Conservation (phyloP, 2,797 vertebrate genomes). For the Trichosurus vulpecula region DNA sequence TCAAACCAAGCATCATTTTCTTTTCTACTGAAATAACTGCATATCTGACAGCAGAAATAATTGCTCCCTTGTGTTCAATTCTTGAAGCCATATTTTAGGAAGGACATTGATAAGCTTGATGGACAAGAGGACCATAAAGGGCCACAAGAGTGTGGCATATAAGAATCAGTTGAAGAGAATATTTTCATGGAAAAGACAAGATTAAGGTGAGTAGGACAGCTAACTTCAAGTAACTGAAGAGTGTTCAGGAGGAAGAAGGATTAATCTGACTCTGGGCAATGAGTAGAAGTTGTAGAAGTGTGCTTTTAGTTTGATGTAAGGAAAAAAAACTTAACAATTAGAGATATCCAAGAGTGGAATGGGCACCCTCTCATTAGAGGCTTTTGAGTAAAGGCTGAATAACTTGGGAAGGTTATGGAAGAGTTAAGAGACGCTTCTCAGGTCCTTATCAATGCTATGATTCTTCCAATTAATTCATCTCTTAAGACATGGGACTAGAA, state of each 20-base stretch:
- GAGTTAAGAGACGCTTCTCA: neutral
- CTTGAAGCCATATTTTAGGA: neutral
- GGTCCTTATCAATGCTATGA: neutral
- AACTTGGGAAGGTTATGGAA: too few relatives aligned
- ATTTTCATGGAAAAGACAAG: neutral
- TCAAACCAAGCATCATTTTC: slow-evolving; percentile 27
- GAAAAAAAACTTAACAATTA: neutral
- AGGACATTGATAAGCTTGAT: neutral
- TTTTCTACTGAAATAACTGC: slow-evolving; percentile 50
- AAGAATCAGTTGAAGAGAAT: neutral
- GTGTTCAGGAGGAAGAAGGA: too few relatives aligned
- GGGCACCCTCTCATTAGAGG: neutral
- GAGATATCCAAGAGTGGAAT: neutral
- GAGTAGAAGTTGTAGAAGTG: neutral
- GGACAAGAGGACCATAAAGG: too few relatives aligned
- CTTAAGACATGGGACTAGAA: neutral
- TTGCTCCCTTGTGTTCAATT: too few relatives aligned
- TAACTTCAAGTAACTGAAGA: neutral
- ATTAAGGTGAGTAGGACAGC: neutral
- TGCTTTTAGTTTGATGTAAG: neutral
- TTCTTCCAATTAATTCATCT: neutral
- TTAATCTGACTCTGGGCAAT: too few relatives aligned
- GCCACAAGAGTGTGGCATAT: too few relatives aligned
- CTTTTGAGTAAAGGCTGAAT: neutral
- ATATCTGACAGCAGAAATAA: slow-evolving; percentile 42